These are phyloP conservation scores for Alaudala cheleensis DNA, from an alignment of 2,113 vertebrate genomes.

Conservation along the genomic window DNA sequence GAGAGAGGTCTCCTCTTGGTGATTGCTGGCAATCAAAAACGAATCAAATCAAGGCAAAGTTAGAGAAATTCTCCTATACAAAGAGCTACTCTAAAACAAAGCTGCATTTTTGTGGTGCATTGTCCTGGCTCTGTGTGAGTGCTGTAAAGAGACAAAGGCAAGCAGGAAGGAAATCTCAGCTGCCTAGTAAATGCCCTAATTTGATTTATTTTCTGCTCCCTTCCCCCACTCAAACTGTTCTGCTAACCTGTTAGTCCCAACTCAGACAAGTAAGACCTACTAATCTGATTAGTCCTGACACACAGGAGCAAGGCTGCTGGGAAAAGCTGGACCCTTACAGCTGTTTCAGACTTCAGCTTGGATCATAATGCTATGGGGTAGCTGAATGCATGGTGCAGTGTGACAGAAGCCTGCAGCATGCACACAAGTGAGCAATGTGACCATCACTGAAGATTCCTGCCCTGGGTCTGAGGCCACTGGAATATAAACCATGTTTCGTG, in stretches of 20 bases:
- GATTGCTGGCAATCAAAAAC: not conserved
- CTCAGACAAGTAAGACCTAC: slow-evolving; percentile 57
- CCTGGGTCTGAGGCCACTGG: not conserved
- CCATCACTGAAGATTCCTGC: not conserved
- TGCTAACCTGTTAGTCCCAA: slow-evolving; percentile 59
- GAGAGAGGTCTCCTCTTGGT: not conserved
- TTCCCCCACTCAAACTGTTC: slow-evolving; percentile 52
- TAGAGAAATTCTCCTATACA: slow-evolving; percentile 20
- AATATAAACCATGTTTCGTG: slow-evolving; percentile 44
- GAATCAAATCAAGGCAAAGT: slow-evolving; percentile 38
- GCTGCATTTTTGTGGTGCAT: slow-evolving; percentile 4
- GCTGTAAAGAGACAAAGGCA: slow-evolving; percentile 25
- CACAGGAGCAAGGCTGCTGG: slow-evolving; percentile 44
- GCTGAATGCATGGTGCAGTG: not conserved
- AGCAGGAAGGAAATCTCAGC: slow-evolving; percentile 47
- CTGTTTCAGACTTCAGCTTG: slow-evolving; percentile 29
- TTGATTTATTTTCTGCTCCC: slow-evolving; percentile 54
- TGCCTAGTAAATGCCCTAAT: slow-evolving; percentile 50
- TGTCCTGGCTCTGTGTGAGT: slow-evolving; percentile 55
- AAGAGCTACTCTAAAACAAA: slow-evolving; percentile 56
- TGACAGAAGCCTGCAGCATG: not conserved
- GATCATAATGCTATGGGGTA: not conserved
- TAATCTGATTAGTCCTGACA: slow-evolving; percentile 67
- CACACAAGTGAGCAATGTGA: not conserved
- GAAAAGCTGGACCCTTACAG: slow-evolving; percentile 17